Base-by-base conservation (phyloP, 23 tunicate species). In the Trididemnum clinides region DNA sequence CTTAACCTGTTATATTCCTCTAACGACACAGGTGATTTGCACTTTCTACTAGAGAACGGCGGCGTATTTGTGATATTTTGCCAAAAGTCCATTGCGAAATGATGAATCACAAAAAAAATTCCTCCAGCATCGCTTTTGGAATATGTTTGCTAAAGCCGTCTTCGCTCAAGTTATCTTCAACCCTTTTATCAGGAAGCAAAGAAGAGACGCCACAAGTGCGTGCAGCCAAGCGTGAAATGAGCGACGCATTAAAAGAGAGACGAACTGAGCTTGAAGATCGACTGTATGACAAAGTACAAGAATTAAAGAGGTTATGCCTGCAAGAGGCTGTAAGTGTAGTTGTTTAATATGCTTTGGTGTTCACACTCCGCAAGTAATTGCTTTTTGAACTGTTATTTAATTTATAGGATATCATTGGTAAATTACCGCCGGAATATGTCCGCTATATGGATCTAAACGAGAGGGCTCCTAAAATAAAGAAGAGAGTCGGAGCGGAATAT, bases 211-310 rank as follows among this genome's bases (percentile, higher is more conserved):
- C 97, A 27, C 92, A 88, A 78, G 71, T 92, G n/a, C 70, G 79
- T 21, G 86, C 88, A 39, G 91, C 82, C 29, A 87, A 92, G 66
- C 72, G 79, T 33, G 87, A 92, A 49, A 84, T 93, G 88, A 20
- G 82, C 15, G 22, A 75, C 21, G 90, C 88, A 33, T 34, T 93
- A 25, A 85, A 84, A 57, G 49, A 59, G 22, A 35, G 93, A 37
- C 91, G 81, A 75, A 77, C 84, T 0, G 93, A 88, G 38, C 44
- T 93, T 39, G 98, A 93, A 71, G 98, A 93, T 50, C 83, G 86
- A 31, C 82, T 93, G 34, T 93, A 84, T 38, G 98, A 93, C 76
- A 93, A 88, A 84, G 98, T 93, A 1, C 98, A 93, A 51, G 93
- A 93, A 33, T 71, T 93, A 39, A 93, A 93, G 57, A 33, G 51